Base-by-base conservation (phyloP, 2,888 invertebrate genomes). In the Philaethria dido region DNA sequence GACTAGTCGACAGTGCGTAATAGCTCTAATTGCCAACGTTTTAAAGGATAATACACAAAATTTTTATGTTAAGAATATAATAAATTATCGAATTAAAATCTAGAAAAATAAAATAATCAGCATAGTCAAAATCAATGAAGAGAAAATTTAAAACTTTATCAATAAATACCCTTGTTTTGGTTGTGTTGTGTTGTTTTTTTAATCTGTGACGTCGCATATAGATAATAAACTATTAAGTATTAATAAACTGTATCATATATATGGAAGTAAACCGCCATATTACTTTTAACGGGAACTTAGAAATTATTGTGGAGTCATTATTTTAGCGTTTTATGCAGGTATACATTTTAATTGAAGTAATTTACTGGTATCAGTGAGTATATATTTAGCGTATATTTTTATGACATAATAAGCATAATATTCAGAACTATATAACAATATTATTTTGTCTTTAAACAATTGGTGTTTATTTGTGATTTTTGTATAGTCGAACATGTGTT, bases 211-310 rank as follows among this genome's bases (percentile, higher is more conserved):
- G 2, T 14, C 13, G 2, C n/a, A n/a, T 2, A 52, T 25, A 29
- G 16, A 52, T 52, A 52, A 29, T 29, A 52, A 25, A 16, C 0
- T 22, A 48, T 50, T 50, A 25, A 16, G 0, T 22, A 48, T 50
- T 50, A 50, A 22, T 50, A 16, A 36, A 8, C 36, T 25, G 25
- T 57, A n/a, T 14, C 70, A 69, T 54, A 65, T n/a, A n/a, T n/a
- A n/a, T n/a, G n/a, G n/a, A n/a, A 52, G 45, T 44, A 78, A 84
- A 83, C 86, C 86, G 85, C 86, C 86, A 86, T 86, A 47, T 60
- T 60, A 47, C 45, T 45, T 60, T 60, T 18, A 45, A 25, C 47
- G 33, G 14, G 20, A 18, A 47, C 47, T 45, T 47, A 0, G 29
- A 29, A 45, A n/a, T 33, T 59, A 57, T 25, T 42, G 42, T 42